Percentiles rank a stretch among this genome's conserved stretches.
phyloP scores from a whole-genome alignment of 2,888 invertebrate genomes.

The Endotricha flammealis region DNA sequence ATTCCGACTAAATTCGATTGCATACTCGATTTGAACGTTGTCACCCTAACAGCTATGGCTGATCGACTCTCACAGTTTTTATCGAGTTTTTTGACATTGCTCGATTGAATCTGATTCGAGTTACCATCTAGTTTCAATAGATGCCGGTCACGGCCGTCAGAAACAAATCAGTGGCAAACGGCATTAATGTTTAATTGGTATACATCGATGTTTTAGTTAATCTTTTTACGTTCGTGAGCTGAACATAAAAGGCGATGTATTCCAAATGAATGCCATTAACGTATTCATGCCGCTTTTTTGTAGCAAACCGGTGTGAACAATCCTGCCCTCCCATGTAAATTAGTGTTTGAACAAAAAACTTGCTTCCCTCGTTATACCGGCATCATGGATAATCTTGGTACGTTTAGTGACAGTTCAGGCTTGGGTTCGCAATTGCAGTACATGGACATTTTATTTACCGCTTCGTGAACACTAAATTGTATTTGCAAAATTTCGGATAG shows the following conservation, averaged over 20 bases:
- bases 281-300: background rate
- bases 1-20: constrained; percentile 34
- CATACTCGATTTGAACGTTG: constrained; percentile 45
- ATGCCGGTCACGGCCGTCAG: constrained; percentile 55
- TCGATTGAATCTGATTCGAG: constrained; percentile 56
- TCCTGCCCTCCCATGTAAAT: constrained; percentile 33
- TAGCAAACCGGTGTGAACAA: constrained; percentile 43
- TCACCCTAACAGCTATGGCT: constrained; percentile 51
- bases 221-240: background rate
- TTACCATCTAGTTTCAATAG: constrained; percentile 52
- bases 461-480: background rate
- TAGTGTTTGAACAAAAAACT: constrained; percentile 23
- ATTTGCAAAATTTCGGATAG: too few relatives aligned
- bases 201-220: background rate
- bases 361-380: constrained; percentile 7
- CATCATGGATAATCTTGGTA: constrained; percentile 13
- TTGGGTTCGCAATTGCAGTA: background rate
- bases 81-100: constrained; percentile 52
- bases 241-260: background rate
- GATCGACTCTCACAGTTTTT: constrained; percentile 58
- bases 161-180: constrained; percentile 36
- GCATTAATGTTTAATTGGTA: constrained; percentile 8
- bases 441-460: background rate
- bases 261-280: background rate
- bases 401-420: background rate